Evolutionary conservation across 2,113 vertebrate species (phyloP).

Genomic region (Cephalopholis sonnerati): DNA sequence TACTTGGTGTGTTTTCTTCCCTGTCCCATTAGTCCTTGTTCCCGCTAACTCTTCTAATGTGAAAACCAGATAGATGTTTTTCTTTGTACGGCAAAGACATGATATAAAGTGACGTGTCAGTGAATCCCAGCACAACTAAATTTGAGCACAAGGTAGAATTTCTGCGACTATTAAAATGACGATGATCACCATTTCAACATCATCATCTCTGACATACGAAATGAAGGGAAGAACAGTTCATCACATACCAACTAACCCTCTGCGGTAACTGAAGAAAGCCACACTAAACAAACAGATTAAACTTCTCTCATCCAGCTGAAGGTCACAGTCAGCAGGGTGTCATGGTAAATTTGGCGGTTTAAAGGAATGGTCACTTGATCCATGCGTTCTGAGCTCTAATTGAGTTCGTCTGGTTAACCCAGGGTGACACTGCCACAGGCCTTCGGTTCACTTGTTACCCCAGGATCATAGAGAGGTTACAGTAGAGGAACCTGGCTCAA

Average conservation of each 20-base stretch:
- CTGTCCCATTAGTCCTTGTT: too few relatives aligned
- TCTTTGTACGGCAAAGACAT: too few relatives aligned
- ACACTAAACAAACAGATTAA: not conserved
- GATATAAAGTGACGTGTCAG: not conserved
- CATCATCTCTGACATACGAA: constrained; percentile 1
- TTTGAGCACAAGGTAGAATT: not conserved
- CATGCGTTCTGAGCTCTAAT: constrained; percentile 44
- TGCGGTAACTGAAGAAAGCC: not conserved
- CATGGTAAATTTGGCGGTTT: constrained; percentile 29
- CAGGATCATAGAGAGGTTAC: constrained; percentile 30
- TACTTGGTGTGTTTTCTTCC: too few relatives aligned
- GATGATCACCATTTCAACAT: not conserved
- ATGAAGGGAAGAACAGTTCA: not conserved
- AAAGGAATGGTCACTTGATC: constrained; percentile 48
- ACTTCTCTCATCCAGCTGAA: not conserved
- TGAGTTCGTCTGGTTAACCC: constrained; percentile 41
- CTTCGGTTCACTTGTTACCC: constrained; percentile 42
- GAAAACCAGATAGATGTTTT: too few relatives aligned
- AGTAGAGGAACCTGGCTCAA: constrained; percentile 11
- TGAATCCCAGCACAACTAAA: too few relatives aligned
- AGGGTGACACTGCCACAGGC: constrained; percentile 19
- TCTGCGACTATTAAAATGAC: not conserved
- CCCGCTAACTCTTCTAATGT: too few relatives aligned
- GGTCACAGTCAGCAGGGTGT: not conserved
- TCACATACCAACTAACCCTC: not conserved